phyloP scores from a whole-genome alignment of 1,140 invertebrate genomes.

The Eupristina koningsbergeri region DNA sequence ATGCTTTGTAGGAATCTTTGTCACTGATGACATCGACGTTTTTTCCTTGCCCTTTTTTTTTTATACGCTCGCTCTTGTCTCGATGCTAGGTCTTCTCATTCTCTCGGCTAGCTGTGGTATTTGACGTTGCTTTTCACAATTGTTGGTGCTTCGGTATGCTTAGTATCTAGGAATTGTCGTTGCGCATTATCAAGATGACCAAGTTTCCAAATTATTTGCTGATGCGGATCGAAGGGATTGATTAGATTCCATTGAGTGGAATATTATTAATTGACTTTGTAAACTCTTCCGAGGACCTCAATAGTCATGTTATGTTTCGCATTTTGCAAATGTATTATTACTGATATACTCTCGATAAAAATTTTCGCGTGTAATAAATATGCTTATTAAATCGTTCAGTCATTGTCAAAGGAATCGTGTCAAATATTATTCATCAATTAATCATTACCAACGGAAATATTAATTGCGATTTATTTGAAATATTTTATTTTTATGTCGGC shows the following conservation, averaged over 20 bases:
- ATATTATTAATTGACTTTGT: background rate
- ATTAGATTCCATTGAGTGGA: background rate
- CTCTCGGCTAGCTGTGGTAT: background rate
- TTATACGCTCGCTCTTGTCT: background rate
- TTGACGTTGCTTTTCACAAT: conserved; percentile 4
- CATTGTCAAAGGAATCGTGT: background rate
- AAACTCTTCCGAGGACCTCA: too few relatives aligned
- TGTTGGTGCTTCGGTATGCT: background rate
- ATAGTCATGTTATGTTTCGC: background rate
- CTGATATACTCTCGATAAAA: background rate
- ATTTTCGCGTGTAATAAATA: background rate
- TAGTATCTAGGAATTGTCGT: background rate
- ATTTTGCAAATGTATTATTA: background rate
- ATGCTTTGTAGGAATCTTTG: conserved; percentile 17
- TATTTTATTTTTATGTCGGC: too few relatives aligned
- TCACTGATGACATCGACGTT: conserved; percentile 24
- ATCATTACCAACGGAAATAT: too few relatives aligned
- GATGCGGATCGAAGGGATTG: background rate
- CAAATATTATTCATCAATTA: background rate
- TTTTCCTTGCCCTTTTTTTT: background rate
- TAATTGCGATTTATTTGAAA: too few relatives aligned
- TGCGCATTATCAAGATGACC: background rate
- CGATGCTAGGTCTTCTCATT: background rate
- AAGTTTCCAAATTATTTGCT: background rate
- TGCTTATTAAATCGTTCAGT: background rate